Evolutionary conservation across 2,113 vertebrate species (phyloP).

Genomic region (Vanacampus margaritifer): DNA sequence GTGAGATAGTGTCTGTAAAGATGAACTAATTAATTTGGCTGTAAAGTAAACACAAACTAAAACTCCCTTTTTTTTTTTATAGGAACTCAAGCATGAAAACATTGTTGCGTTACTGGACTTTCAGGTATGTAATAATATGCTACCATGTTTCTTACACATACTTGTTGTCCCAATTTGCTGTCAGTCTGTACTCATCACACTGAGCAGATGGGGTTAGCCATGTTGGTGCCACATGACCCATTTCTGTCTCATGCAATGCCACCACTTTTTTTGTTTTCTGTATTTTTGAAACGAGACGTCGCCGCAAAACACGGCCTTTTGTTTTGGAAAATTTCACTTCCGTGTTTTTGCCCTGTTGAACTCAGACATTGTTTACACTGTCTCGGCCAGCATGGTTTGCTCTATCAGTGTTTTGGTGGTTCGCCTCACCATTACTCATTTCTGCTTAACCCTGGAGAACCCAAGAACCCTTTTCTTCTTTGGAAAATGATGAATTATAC

Average conservation of each 20-base stretch:
- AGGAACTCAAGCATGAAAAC: slow-evolving; percentile 98
- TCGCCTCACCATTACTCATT: background rate
- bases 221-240: slow-evolving; percentile 32
- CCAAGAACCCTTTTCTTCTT: no score
- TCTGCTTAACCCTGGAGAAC: no score
- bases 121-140: slow-evolving; percentile 76
- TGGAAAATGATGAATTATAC: no score
- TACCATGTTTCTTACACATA: slow-evolving; percentile 11
- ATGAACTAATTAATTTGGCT: background rate
- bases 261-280: slow-evolving; percentile 10
- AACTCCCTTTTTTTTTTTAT: slow-evolving; percentile 41
- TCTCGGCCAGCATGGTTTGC: slow-evolving; percentile 18
- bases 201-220: slow-evolving; percentile 31
- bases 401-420: background rate
- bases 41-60: background rate
- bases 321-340: background rate
- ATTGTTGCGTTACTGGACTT: slow-evolving; percentile 96
- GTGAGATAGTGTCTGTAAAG: slow-evolving; percentile 61
- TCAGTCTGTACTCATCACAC: background rate
- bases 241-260: slow-evolving; percentile 21
- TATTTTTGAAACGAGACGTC: slow-evolving; percentile 22
- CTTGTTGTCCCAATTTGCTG: slow-evolving; percentile 5
- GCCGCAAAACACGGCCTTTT: background rate
- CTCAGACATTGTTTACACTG: slow-evolving; percentile 48
- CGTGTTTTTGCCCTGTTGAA: slow-evolving; percentile 10